Evolutionary conservation across 37 sponge, comb jelly and placozoan genomes (phyloP).

Genomic region (Axinella damicornis): DNA sequence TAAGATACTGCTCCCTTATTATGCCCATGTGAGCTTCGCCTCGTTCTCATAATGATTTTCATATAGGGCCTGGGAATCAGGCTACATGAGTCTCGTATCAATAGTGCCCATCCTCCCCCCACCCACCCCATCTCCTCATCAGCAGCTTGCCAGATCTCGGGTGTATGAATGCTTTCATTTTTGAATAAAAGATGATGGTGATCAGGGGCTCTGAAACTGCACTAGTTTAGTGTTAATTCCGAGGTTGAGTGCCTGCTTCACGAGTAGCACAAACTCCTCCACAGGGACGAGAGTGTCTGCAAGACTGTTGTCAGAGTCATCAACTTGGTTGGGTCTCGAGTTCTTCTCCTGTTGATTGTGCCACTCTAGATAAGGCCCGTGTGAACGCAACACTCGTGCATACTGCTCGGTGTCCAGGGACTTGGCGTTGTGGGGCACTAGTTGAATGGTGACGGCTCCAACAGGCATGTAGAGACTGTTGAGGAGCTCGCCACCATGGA

Average conservation of each 20-base stretch:
- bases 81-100: no score
- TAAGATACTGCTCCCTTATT: no score
- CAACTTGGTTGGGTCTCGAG: conserved; percentile 18
- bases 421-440: conserved; percentile 44
- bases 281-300: conserved; percentile 50
- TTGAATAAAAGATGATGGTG: no score
- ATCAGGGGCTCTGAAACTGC: no score
- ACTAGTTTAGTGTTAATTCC: conserved; percentile 25
- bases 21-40: no score
- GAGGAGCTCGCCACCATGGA: conserved; percentile 57
- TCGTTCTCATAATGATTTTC: no score
- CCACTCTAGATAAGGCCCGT: conserved; percentile 67
- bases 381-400: conserved; percentile 23
- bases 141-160: no score
- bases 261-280: conserved; percentile 33
- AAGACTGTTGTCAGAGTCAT: conserved; percentile 34
- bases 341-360: conserved; percentile 21
- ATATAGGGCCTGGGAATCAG: no score
- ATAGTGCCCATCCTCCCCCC: no score
- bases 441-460: conserved; percentile 46
- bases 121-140: no score
- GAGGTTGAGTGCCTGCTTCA: conserved; percentile 33
- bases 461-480: conserved; percentile 51
- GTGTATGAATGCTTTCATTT: no score
- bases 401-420: conserved; percentile 12